Evolutionary conservation across 2,888 invertebrate species (phyloP), one percentile per base, ranked within the genome.

Genomic region (Eupelmus urozonus): DNA sequence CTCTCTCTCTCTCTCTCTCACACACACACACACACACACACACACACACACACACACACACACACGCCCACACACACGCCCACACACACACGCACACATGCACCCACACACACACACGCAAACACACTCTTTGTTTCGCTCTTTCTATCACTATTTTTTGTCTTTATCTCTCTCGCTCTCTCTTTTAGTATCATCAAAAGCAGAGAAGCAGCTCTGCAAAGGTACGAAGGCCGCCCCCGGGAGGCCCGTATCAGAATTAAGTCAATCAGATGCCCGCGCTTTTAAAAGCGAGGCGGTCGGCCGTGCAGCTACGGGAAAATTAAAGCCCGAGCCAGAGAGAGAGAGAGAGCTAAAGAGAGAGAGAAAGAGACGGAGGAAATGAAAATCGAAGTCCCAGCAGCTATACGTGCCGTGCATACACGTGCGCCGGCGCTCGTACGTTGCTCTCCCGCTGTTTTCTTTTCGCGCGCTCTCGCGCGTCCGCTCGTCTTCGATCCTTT

Each of bases 301-400:
- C 70, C 60, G 57, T 76, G 76, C 27, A 34, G 63, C 69, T 42
- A 51, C 80, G 51, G 81, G 49, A 76, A 80, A 82, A 83, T 83
- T 80, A 82, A 81, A 77, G 79, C 79, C 66, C 57, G 59, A 18
- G 67, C 34, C 23, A 40, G 67, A 45, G 51, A 72, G 49, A 67
- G 74, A 42, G 49, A 11, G 16, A 45, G 16, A 45, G 13, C 9
- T 34, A 45, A 45, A 45, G 45, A 45, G 9, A 45, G 16, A 7
- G 16, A 4, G 59, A 34, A 45, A 45, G 77, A 70, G 78, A 49
- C 34, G 29, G 55, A 62, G 80, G 76, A 81, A 82, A 82, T 81
- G 81, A 80, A 82, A 83, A 83, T 83, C 82, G 79, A 82, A 82
- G 79, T 81, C 79, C 78, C 76, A 76, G 71, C 59, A 34, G 63